Conservation (phyloP, 2,888 invertebrate species). For the Parnassius apollo region DNA sequence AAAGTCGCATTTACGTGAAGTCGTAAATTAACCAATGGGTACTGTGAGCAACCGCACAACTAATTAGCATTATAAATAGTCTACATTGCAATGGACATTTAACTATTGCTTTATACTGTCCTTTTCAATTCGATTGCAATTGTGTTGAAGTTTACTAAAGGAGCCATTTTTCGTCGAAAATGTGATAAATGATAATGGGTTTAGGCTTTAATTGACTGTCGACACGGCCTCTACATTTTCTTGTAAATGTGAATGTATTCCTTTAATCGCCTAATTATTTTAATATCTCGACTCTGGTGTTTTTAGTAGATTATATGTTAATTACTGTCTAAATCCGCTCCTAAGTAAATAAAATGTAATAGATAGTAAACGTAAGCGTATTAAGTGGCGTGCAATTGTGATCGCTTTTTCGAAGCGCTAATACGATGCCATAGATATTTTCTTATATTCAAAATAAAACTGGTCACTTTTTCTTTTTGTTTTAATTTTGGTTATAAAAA, state of each 20-base stretch:
- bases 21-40: slow-evolving; percentile 32
- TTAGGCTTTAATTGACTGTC: slow-evolving; percentile 73
- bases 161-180: slow-evolving; percentile 59
- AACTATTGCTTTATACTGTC: slow-evolving; percentile 14
- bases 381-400: slow-evolving; percentile 74
- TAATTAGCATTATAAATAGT: slow-evolving; percentile 45
- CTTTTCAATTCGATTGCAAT: slow-evolving; percentile 44
- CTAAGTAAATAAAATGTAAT: slow-evolving; percentile 58
- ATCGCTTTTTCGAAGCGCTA: slow-evolving; percentile 45
- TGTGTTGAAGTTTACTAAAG: slow-evolving; percentile 34
- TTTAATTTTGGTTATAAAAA: slow-evolving; percentile 28
- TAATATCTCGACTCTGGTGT: slow-evolving; percentile 30
- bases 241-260: slow-evolving; percentile 25
- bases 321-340: slow-evolving; percentile 77
- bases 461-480: slow-evolving; percentile 14
- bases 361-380: slow-evolving; percentile 58
- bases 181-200: slow-evolving; percentile 58
- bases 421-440: slow-evolving; percentile 51
- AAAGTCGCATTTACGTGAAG: slow-evolving; percentile 5
- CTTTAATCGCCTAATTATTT: slow-evolving; percentile 31
- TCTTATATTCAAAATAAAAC: slow-evolving; percentile 30
- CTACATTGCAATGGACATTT: slow-evolving; percentile 41
- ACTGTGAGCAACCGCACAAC: slow-evolving; percentile 66
- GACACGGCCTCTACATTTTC: slow-evolving; percentile 41
- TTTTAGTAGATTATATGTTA: slow-evolving; percentile 57